A percentile compares a stretch with the other conserved stretches of the same genome.
Evolutionary conservation across 2,888 invertebrate species (phyloP).

Genomic region (Lithophane ornitopus): DNA sequence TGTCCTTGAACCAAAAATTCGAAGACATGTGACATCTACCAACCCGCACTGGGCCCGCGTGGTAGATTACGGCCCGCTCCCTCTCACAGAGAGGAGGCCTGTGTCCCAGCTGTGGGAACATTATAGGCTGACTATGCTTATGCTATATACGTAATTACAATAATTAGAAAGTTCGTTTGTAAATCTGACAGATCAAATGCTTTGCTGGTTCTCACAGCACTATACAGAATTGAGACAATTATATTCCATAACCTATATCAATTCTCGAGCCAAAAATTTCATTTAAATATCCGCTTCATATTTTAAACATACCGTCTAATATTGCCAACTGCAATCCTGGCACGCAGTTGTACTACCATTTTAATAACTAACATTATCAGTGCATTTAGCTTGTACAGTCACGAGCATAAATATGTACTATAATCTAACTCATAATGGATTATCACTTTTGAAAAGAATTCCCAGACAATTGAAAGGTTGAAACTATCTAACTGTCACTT

Average conservation of each 20-base stretch:
- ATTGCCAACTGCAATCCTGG: constrained; percentile 50
- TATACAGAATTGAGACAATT: background rate
- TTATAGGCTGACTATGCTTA: too few species aligned
- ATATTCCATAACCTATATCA: background rate
- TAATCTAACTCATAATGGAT: background rate
- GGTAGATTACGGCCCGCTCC: too few species aligned
- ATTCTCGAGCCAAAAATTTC: constrained; percentile 21
- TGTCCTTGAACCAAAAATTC: too few species aligned
- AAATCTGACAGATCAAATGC: background rate
- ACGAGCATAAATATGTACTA: background rate
- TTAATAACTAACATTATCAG: constrained; percentile 40
- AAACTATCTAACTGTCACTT: background rate
- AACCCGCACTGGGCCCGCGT: too few species aligned
- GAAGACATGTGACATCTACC: too few species aligned
- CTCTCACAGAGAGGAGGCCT: too few species aligned
- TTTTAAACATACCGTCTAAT: constrained; percentile 32
- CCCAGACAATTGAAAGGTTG: background rate
- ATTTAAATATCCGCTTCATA: constrained; percentile 17
- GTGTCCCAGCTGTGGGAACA: too few species aligned
- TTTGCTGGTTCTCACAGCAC: background rate
- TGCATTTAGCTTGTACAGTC: constrained; percentile 57
- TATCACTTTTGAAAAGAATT: background rate
- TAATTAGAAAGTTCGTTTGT: background rate
- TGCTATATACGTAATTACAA: too few species aligned
- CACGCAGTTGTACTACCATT: constrained; percentile 29